phyloP scores from a whole-genome alignment of 2,113 vertebrate genomes.

The Nannospalax galili region DNA sequence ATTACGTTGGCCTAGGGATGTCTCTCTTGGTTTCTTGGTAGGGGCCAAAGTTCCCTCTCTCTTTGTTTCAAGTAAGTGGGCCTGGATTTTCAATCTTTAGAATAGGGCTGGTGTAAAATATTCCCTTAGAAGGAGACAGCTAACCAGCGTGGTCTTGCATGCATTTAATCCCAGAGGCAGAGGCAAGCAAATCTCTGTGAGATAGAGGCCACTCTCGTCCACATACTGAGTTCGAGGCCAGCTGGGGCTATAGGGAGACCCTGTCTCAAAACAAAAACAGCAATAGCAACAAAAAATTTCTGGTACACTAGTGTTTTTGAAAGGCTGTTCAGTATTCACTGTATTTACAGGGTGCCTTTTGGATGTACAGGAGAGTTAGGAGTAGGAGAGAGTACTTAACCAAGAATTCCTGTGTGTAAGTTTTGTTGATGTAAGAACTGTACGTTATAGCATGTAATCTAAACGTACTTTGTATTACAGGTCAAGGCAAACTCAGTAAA shows the following conservation, averaged over 20 bases:
- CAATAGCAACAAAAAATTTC: no score
- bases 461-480: constrained; percentile 80
- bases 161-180: no score
- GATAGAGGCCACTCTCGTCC: no score
- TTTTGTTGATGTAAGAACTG: constrained; percentile 32
- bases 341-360: background rate
- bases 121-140: background rate
- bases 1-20: no score
- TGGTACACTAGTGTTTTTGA: background rate
- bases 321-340: background rate
- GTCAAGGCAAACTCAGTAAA: constrained; percentile 99
- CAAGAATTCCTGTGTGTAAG: background rate
- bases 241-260: background rate
- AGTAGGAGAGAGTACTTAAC: no score
- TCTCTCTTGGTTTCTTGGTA: background rate
- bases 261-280: no score
- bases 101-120: background rate
- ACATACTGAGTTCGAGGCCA: no score
- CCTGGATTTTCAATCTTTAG: constrained; percentile 7
- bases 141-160: no score
- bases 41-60: background rate
- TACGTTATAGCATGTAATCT: constrained; percentile 40
- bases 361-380: background rate
- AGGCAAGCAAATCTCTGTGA: no score
- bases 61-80: background rate